Base-by-base conservation (phyloP, 2,797 vertebrate species). In the Aplochiton taeniatus region DNA sequence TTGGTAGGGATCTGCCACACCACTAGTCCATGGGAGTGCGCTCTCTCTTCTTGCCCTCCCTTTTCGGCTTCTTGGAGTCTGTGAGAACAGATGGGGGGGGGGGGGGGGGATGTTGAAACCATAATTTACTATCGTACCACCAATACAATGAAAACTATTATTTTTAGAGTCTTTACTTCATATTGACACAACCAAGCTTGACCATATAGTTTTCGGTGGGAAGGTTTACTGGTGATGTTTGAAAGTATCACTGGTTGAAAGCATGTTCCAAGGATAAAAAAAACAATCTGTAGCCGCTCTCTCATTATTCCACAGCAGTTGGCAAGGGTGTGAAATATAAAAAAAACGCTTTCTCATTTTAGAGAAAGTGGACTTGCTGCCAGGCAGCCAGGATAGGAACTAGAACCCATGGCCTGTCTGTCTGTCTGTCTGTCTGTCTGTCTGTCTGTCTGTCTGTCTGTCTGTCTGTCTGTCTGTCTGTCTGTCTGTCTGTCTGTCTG, bases 31-130 rank as follows among this genome's bases (percentile, higher is more conserved):
- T 83, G 44, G 83, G 89, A 76, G 85, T 65, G 64, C 91, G 90
- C 10, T 93, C 92, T 82, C 90, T 90, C 83, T 93, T 92, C 87
- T 91, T 92, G 18, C 88, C 87, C 16, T 92, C 91, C 61, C 91
- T 90, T 81, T 92, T 93, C 66, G 90, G 91, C 87, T 94, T 94
- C 84, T 87, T 90, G 51, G 91, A 86, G 60, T 92, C 93, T 94
- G 87, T 6, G 48, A 58, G 66, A 68, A 73, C 8, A 82, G 19
- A 58, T 19, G 61, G 31, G 47, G 46, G 52, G 49, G 52, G 16
- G 43, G 61, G 31, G 47, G 46, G 52, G 49, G 52, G 16, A 46
- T 53, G n/a, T 57, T 31, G 6, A 31, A 31, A 31, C 31, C 31
- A 31, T 31, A 6, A 31, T 31, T 31, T 31, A 31, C 3, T 31